Percentiles rank a stretch among this genome's conserved stretches.
Conservation (phyloP, 2,113 vertebrate genomes). For the Sinosuthora webbiana region DNA sequence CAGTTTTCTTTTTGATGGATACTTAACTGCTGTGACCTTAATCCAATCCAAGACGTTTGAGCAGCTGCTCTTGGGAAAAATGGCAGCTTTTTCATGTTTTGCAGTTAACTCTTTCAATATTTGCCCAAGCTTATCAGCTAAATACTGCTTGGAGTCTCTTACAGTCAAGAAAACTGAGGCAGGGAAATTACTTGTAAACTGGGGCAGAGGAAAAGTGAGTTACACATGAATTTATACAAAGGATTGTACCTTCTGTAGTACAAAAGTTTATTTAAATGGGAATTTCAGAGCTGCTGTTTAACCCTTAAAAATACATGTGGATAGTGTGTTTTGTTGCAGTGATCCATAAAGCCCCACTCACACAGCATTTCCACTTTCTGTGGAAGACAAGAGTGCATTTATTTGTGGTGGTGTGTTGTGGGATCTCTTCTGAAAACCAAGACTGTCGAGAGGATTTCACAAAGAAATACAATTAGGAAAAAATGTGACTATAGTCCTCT, state of each 20-base stretch:
- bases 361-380: not conserved
- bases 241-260: not conserved
- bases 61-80: not conserved
- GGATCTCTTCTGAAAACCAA: not conserved
- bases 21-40: slow-evolving; percentile 22
- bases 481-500: slow-evolving; percentile 40
- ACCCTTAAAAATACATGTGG: not conserved
- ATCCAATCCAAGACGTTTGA: not conserved
- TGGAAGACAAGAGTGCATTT: not conserved
- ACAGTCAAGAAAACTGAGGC: not conserved
- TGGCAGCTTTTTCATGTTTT: slow-evolving; percentile 17
- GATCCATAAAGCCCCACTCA: not conserved
- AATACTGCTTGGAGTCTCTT: not conserved
- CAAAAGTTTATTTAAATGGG: not conserved
- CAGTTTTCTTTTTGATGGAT: not conserved
- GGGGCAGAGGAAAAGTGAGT: not conserved
- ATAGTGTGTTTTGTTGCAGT: not conserved
- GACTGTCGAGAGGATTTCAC: slow-evolving; percentile 29
- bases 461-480: slow-evolving; percentile 51
- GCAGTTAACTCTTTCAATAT: not conserved
- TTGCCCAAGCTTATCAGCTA: not conserved
- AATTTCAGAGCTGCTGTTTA: not conserved
- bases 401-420: not conserved
- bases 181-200: not conserved
- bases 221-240: not conserved